Base-by-base conservation (phyloP, 2,888 invertebrate genomes). In the Trimorus sp. region DNA sequence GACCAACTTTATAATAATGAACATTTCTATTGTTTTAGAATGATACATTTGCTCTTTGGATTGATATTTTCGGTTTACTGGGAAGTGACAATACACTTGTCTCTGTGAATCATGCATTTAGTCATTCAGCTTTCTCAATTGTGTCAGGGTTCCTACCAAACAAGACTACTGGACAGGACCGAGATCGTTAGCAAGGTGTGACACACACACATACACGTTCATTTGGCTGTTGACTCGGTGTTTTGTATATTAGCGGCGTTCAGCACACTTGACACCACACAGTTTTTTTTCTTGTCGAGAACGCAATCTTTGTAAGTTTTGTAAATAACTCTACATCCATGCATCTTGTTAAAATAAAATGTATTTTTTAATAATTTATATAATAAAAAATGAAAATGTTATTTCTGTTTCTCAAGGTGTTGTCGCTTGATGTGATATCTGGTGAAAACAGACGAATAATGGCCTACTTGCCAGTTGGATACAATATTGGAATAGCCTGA, bases 341-440 rank as follows among this genome's bases (percentile, higher is more conserved):
- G 40, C 53, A 69, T 62, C 60, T 69, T 69, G 69, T 76, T 76
- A 76, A 45, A 76, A 76, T 69, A 62, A 69, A 69, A 76, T 76
- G 75, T 76, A 76, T 76, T 68, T 76, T 66, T 76, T 76, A 76
- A 76, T 76, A 76, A 68, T 76, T 76, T 76, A 76, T 76, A 76
- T 51, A 75, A 75, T 75, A 75, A 75, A 26, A 45, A 45, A 45
- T 38, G 38, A 2, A 40, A 12, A 3, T 14, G 8, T 42, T 8
- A 14, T 8, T 26, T 26, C 1, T 60, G 26, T 60, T 53, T 49
- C 51, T 51, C 12, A 26, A 45, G 2, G n/a, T 1, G 45, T 45
- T 45, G 1, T 45, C 45, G 4, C 4, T 26, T 26, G 26, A 1
- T 26, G 26, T 26, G 26, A 26, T 26, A 4, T 26, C 26, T 26